A percentile compares a stretch with the other conserved stretches of the same genome.
phyloP scores from a whole-genome alignment of 2,797 vertebrate genomes.

The Enoplosus armatus region DNA sequence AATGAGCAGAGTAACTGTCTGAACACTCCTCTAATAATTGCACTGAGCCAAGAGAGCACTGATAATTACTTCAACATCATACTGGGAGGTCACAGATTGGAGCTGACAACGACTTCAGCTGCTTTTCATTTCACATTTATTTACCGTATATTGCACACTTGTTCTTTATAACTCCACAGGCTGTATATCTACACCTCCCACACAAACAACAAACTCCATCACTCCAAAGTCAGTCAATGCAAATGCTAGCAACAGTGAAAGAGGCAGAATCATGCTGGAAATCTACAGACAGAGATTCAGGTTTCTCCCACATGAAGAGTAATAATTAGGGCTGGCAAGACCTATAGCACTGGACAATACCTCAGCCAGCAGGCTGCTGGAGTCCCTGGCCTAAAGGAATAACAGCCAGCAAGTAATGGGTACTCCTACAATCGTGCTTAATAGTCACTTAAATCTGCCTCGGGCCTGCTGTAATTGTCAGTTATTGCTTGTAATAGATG shows the following conservation, averaged over 20 bases:
- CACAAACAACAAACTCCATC: constrained; percentile 17
- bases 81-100: constrained; percentile 22
- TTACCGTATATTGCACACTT: neutral
- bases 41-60: neutral
- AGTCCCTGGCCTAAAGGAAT: neutral
- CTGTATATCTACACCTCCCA: constrained; percentile 22
- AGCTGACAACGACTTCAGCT: constrained; percentile 7
- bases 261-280: neutral
- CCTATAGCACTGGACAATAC: neutral
- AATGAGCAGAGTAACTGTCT: constrained; percentile 33
- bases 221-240: neutral
- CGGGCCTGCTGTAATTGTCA: neutral
- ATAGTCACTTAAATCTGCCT: neutral
- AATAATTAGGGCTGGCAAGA: neutral
- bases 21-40: constrained; percentile 26
- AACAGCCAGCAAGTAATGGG: neutral
- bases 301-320: neutral
- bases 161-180: constrained; percentile 21
- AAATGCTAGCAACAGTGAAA: neutral
- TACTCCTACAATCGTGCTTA: neutral
- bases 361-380: neutral
- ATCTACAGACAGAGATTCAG: neutral
- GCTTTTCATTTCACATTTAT: constrained; percentile 23
- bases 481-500: neutral
- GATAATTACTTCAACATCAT: constrained; percentile 28